Evolutionary conservation across 2,888 invertebrate genomes (phyloP).

Genomic region (Caenorhabditis virilis): DNA sequence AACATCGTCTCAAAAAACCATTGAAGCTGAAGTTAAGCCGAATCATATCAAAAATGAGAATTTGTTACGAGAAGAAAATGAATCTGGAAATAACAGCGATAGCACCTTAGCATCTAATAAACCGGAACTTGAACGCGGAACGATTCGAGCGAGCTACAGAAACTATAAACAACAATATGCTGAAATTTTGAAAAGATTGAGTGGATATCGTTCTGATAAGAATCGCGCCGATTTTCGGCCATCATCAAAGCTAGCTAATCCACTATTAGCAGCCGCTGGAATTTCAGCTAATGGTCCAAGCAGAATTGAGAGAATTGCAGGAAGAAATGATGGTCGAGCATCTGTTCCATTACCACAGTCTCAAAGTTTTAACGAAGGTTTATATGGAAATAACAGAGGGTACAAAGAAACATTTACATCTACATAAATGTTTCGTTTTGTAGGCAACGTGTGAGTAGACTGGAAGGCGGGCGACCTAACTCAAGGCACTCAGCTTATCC

Average conservation of each 20-base stretch:
- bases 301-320: slow-evolving; percentile 10
- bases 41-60: slow-evolving; percentile 4
- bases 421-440: no score
- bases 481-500: slow-evolving; percentile 20
- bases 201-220: slow-evolving; percentile 11
- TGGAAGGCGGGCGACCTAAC: slow-evolving; percentile 16
- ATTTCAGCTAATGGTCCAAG: slow-evolving; percentile 20
- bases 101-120: slow-evolving; percentile 23
- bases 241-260: slow-evolving; percentile 29
- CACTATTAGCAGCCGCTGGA: slow-evolving; percentile 33
- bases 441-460: slow-evolving; percentile 15
- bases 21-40: slow-evolving; percentile 8
- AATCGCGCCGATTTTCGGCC: slow-evolving; percentile 26
- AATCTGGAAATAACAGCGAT: slow-evolving; percentile 32
- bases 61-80: slow-evolving; percentile 10
- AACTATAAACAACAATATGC: slow-evolving; percentile 26
- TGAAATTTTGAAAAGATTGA: slow-evolving; percentile 30
- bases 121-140: slow-evolving; percentile 24
- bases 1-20: slow-evolving; percentile 17
- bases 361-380: slow-evolving; percentile 20
- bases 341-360: slow-evolving; percentile 31
- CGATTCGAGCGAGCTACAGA: slow-evolving; percentile 29
- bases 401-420: no score
- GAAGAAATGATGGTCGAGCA: slow-evolving; percentile 23
- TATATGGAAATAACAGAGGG: no score